Conservation (phyloP, 2,888 invertebrate genomes). For the Drosophila vallismaia region DNA sequence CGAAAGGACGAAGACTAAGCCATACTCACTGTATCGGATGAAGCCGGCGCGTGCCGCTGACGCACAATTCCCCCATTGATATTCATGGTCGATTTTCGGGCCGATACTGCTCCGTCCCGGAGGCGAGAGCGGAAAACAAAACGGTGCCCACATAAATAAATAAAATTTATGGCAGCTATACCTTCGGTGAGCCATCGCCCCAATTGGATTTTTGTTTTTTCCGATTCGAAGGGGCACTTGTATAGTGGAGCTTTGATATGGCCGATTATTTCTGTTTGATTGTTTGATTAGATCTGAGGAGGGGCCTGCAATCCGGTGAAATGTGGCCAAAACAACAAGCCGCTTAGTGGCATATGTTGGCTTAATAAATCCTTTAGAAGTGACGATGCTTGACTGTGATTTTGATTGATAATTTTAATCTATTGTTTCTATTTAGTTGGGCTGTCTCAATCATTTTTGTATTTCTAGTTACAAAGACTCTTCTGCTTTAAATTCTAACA, state of each 20-base stretch:
- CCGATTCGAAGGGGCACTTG: constrained; percentile 44
- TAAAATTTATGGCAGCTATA: constrained; percentile 73
- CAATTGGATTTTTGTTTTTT: constrained; percentile 50
- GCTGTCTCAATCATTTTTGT: too few relatives aligned
- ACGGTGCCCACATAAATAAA: constrained; percentile 70
- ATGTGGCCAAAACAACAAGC: constrained; percentile 22
- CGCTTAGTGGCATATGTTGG: constrained; percentile 28
- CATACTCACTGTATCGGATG: constrained; percentile 47
- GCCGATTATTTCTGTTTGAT: constrained; percentile 36
- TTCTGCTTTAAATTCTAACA: too few relatives aligned
- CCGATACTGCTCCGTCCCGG: constrained; percentile 29
- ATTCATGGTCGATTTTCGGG: constrained; percentile 74
- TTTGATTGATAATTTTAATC: neutral
- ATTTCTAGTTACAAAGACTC: too few relatives aligned
- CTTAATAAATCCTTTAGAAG: constrained; percentile 9
- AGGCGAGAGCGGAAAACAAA: constrained; percentile 52
- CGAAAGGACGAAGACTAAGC: constrained; percentile 58
- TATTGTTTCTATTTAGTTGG: neutral
- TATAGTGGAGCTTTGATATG: constrained; percentile 58
- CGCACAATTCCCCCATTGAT: constrained; percentile 75
- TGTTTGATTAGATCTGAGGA: constrained; percentile 36
- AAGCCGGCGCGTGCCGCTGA: constrained; percentile 70
- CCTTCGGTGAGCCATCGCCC: constrained; percentile 56
- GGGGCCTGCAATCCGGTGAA: constrained; percentile 48
- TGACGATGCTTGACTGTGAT: neutral